Evolutionary conservation across 2,888 invertebrate species (phyloP).

Genomic region (Stenotaenia linearis): DNA sequence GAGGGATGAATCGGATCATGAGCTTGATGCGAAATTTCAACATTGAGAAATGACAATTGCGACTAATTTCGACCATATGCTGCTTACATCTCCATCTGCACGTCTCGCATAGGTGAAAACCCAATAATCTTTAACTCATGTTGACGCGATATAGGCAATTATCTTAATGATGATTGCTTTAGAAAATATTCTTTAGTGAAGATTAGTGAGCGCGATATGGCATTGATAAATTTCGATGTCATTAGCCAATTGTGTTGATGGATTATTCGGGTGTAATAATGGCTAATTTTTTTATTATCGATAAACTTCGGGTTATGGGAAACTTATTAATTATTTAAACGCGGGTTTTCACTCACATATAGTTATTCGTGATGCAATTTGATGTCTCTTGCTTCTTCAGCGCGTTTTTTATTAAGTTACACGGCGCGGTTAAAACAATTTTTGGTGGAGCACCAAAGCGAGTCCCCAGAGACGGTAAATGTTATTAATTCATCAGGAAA

Average conservation of each 20-base stretch:
- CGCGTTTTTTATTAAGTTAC: neutral
- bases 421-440: neutral
- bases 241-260: neutral
- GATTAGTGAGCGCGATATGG: neutral
- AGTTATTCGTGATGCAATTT: no score
- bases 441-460: neutral
- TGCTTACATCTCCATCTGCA: neutral
- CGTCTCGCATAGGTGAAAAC: neutral
- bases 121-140: neutral
- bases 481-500: neutral
- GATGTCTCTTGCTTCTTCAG: neutral
- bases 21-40: neutral
- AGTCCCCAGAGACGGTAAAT: neutral
- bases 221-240: slow-evolving; percentile 2
- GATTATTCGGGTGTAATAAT: neutral
- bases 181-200: slow-evolving; percentile 19
- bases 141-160: slow-evolving; percentile 14
- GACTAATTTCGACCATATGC: slow-evolving; percentile 1
- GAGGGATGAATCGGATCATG: neutral
- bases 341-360: no score
- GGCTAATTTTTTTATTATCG: slow-evolving; percentile 3
- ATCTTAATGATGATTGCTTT: slow-evolving; percentile 12
- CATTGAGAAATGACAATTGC: neutral
- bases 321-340: neutral
- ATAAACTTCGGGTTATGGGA: neutral